Percentiles rank a stretch among this genome's conserved stretches.
These are phyloP conservation scores for Discoglossus pictus DNA, from an alignment of 2,797 vertebrate species.

Conservation along the genomic window DNA sequence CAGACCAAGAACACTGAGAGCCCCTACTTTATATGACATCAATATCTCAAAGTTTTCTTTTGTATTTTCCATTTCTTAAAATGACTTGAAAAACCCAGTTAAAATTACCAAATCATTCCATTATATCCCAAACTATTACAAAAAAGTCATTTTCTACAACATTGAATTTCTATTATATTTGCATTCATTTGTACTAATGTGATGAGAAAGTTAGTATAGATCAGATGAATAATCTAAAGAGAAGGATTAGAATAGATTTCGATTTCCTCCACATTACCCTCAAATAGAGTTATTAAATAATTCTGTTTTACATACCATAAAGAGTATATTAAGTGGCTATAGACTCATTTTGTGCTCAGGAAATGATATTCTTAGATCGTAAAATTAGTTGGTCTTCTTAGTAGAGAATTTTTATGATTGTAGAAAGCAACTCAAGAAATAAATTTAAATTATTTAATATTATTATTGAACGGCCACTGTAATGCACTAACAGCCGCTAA, in stretches of 20 bases:
- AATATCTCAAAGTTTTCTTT: too few relatives aligned
- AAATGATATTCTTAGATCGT: constrained; percentile 25
- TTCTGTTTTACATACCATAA: constrained; percentile 29
- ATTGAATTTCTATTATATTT: constrained; percentile 47
- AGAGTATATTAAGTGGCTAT: constrained; percentile 22
- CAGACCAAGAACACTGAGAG: too few relatives aligned
- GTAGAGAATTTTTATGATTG: too few relatives aligned
- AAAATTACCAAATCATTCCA: too few relatives aligned
- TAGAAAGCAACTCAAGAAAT: too few relatives aligned
- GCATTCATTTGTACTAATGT: constrained; percentile 45
- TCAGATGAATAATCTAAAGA: constrained; percentile 47
- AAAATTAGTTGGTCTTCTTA: not conserved
- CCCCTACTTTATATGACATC: too few relatives aligned
- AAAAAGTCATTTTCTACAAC: constrained; percentile 50
- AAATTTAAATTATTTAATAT: too few relatives aligned
- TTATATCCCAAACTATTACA: constrained; percentile 28
- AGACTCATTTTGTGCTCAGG: constrained; percentile 24
- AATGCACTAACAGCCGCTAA: too few relatives aligned
- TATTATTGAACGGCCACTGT: too few relatives aligned
- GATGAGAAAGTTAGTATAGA: constrained; percentile 37
- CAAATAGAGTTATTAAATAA: constrained; percentile 36
- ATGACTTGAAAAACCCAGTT: too few relatives aligned
- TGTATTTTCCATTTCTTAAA: too few relatives aligned
- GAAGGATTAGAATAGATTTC: constrained; percentile 27
- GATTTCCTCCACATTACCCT: constrained; percentile 14